These are phyloP conservation scores for Pachypeltis micranthus DNA, from an alignment of 1,140 invertebrate genomes.

Conservation along the genomic window DNA sequence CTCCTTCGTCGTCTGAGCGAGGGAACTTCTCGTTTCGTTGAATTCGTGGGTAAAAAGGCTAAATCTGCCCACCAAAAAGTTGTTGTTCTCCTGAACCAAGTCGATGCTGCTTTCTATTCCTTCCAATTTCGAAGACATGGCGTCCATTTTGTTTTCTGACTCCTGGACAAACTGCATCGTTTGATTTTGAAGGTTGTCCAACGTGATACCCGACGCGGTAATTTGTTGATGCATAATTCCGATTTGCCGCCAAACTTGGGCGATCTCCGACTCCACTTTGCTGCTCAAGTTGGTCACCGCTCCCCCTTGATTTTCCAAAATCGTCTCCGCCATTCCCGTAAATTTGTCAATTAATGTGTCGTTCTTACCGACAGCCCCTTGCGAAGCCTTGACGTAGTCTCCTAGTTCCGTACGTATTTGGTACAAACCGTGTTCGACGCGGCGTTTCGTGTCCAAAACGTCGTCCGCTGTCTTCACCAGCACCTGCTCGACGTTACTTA, in stretches of 20 bases:
- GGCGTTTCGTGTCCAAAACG: constrained; percentile 68
- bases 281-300: constrained; percentile 60
- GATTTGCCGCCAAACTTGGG: constrained; percentile 41
- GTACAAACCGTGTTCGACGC: constrained; percentile 72
- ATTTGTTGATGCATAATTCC: constrained; percentile 73
- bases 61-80: constrained; percentile 67
- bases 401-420: constrained; percentile 71
- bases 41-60: constrained; percentile 76
- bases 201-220: constrained; percentile 54
- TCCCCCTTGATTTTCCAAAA: constrained; percentile 60
- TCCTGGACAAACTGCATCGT: constrained; percentile 70
- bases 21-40: constrained; percentile 62
- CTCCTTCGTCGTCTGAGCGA: constrained; percentile 42
- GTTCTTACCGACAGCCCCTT: constrained; percentile 46
- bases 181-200: constrained; percentile 64
- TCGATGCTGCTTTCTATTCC: constrained; percentile 61
- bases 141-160: constrained; percentile 65
- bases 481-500: constrained; percentile 65
- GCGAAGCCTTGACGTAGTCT: constrained; percentile 45
- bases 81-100: constrained; percentile 73
- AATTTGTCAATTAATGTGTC: constrained; percentile 55
- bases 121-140: constrained; percentile 65
- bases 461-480: constrained; percentile 73
- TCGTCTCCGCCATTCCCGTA: constrained; percentile 50
- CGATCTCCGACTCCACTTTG: constrained; percentile 69